Base-by-base conservation (phyloP, 2,888 invertebrate genomes). In the Dolomedes plantarius region DNA sequence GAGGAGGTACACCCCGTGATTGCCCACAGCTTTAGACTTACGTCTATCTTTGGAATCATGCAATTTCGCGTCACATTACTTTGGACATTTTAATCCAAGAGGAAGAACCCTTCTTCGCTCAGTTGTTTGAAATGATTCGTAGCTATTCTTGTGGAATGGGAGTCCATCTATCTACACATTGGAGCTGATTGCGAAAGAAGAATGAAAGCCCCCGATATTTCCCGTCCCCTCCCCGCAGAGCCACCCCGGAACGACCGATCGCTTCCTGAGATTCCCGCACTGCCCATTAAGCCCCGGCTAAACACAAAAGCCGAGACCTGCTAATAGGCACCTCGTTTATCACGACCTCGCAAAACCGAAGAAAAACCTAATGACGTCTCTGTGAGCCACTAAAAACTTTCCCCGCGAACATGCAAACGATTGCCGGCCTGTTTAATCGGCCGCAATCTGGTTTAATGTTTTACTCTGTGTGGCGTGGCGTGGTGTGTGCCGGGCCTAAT, bases 361-460 rank as follows among this genome's bases (percentile, higher is more conserved):
- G 65, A 80, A 80, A 73, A 73, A 72, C 56, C 79, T 80, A 73
- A 80, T 67, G 80, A 80, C 50, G 27, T 56, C 41, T 36, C 56
- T 23, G 56, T 39, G n/a, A 39, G 29, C 46, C 29, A 16, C 32
- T 31, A n/a, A 65, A 65, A 41, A 39, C 69, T 39, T 68, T 39
- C 39, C 68, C 68, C n/a, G 23, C n/a, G n/a, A n/a, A n/a, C 16
- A 73, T 80, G 73, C 56, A 73, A 68, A 80, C 46, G 65, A 80
- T 68, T n/a, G n/a, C n/a, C n/a, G n/a, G 50, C 29, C 31, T 27
- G 56, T 31, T 56, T 77, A 77, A 77, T 77, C 69, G 46, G 32
- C 56, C 28, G 50, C 73, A 74, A 74, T 73, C 80, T 80, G 67
- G 71, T 50, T 73, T 73, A 73, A 80, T 72, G 79, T 80, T 72